These are phyloP conservation scores for Lanius ludovicianus DNA, from an alignment of 2,113 vertebrate species.

Conservation along the genomic window DNA sequence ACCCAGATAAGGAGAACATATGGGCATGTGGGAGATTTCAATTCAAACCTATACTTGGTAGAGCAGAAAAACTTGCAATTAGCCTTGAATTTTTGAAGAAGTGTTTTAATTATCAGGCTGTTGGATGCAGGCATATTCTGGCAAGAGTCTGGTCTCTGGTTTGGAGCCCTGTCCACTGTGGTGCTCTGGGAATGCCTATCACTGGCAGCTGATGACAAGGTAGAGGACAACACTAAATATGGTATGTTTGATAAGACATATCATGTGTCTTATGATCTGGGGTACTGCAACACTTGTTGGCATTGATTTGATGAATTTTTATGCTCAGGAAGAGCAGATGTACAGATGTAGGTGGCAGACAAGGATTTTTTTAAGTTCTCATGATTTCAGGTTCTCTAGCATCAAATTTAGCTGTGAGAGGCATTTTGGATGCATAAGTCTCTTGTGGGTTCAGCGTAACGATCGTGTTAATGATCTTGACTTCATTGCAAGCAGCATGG, in stretches of 20 bases:
- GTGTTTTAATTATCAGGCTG: neutral
- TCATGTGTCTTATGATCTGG: no score
- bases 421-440: neutral
- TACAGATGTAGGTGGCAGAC: neutral
- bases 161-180: neutral
- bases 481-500: neutral
- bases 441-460: neutral
- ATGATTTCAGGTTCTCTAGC: neutral
- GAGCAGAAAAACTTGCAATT: neutral
- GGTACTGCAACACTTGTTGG: neutral
- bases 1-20: neutral
- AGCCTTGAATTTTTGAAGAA: neutral
- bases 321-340: neutral
- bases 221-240: neutral
- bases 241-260: neutral
- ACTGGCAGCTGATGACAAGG: neutral
- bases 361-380: neutral
- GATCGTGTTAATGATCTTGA: neutral
- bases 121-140: neutral
- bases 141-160: neutral
- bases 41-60: neutral
- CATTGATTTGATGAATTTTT: neutral
- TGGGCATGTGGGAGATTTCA: neutral
- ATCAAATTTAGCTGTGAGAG: neutral
- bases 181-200: neutral